These are phyloP conservation scores for Luidia sarsii DNA, from an alignment of 53 echinoderm and acorn worm species.

Conservation along the genomic window DNA sequence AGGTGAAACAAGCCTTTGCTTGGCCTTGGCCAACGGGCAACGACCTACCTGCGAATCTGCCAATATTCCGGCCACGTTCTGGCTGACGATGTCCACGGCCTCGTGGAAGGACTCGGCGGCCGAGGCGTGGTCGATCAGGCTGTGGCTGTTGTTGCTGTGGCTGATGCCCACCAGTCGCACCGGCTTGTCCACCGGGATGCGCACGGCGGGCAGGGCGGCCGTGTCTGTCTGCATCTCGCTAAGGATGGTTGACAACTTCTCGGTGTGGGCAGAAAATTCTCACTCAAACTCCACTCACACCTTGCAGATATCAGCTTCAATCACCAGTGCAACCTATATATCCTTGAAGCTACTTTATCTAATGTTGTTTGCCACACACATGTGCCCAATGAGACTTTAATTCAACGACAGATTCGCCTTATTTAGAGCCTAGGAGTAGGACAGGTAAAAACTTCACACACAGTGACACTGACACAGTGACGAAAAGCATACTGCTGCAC, in stretches of 20 bases:
- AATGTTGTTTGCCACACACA: no score
- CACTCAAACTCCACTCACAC: no score
- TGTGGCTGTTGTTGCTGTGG: conserved; percentile 96
- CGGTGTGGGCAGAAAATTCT: no score
- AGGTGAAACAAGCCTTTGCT: no score
- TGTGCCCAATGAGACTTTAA: no score
- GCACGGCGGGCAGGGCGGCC: conserved; percentile 89
- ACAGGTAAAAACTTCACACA: neutral
- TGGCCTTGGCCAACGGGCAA: no score
- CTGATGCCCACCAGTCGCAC: conserved; percentile 93
- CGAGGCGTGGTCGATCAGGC: conserved; percentile 91
- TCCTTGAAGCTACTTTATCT: no score
- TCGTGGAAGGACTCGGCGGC: conserved; percentile 55
- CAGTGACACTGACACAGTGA: neutral
- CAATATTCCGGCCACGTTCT: conserved; percentile 81
- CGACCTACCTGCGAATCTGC: conserved; percentile 46
- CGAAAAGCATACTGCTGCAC: neutral
- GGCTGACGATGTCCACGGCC: conserved; percentile 75
- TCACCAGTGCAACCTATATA: no score
- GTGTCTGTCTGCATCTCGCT: conserved; percentile 56
- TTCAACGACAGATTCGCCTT: no score
- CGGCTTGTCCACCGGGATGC: conserved; percentile 96
- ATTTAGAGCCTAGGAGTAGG: no score
- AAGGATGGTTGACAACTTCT: no score
- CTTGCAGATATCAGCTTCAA: no score